Conservation (phyloP, 2,888 invertebrate species). For the Geophilus truncorum region DNA sequence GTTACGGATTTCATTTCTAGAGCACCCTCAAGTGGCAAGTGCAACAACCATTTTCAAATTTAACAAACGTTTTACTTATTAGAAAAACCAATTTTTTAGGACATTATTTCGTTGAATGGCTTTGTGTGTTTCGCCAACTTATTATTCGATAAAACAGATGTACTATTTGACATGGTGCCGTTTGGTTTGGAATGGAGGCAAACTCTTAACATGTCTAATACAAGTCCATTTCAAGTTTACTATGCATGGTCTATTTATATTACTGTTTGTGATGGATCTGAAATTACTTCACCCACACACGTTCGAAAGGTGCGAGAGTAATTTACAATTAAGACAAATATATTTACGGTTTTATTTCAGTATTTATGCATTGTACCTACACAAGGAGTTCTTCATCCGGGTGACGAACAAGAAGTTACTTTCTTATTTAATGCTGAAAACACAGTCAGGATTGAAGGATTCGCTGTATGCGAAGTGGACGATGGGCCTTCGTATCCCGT, state of each 20-base stretch:
- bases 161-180: constrained; percentile 58
- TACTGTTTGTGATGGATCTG: neutral
- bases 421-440: neutral
- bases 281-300: neutral
- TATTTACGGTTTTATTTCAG: neutral
- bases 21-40: constrained; percentile 25
- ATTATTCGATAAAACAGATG: constrained; percentile 53
- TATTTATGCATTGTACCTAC: neutral
- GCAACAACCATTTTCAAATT: neutral
- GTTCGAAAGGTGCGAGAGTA: neutral
- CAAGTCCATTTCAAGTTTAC: constrained; percentile 53
- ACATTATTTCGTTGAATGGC: constrained; percentile 59
- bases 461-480: neutral
- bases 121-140: constrained; percentile 66
- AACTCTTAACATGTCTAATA: constrained; percentile 54
- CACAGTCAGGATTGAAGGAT: neutral
- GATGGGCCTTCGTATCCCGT: neutral
- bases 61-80: no score
- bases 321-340: no score
- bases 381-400: neutral
- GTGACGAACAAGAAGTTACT: neutral
- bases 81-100: constrained; percentile 51
- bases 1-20: neutral
- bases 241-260: constrained; percentile 48
- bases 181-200: constrained; percentile 51